Evolutionary conservation across 2,888 invertebrate species (phyloP), one percentile per base, ranked within the genome.

Genomic region (Psococerastis gibbosa): DNA sequence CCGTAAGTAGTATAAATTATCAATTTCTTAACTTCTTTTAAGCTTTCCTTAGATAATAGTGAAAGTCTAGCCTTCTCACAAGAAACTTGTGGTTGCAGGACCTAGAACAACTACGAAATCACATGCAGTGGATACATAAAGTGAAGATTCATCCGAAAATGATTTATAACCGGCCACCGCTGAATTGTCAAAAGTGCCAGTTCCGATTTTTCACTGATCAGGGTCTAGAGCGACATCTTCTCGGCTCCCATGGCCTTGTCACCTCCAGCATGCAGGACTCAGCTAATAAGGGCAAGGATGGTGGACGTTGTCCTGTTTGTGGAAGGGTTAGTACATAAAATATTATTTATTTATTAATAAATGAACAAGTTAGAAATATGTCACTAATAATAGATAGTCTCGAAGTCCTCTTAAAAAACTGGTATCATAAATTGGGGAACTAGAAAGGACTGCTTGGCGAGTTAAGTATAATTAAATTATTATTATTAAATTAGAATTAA

Each of bases 91-190:
- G 45, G 44, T 49, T 50, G 3, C 47, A 69, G 68, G 92, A 94
- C 62, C 68, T 91, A 56, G 89, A 91, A 56, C 89, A 91, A 58
- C 65, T 94, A 49, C 71, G 92, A 49, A 91, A 91, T 61, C 94
- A 94, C 59, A 92, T 94, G 87, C 91, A 89, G 58, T 92, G 89
- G 85, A 91, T 92, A 60, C 94, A 94, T 62, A 91, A 92, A 72
- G 87, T 89, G 52, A 89, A 89, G 63, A 91, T 91, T 56, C 89
- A 89, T 64, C 27, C 27, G 27, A 27, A 41, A 41, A 41, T 41
- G 18, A 41, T 20, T 22, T 20, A 11, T 64, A 89, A 87, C 64
- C 71, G 83, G 62, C 89, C 94, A 45, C 92, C 92, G 38, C 69
- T 94, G 51, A 89, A 88, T 65, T 94, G 94, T 64, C 91, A 91